phyloP scores from a whole-genome alignment of 2,888 invertebrate genomes.

The Phortica okadai region DNA sequence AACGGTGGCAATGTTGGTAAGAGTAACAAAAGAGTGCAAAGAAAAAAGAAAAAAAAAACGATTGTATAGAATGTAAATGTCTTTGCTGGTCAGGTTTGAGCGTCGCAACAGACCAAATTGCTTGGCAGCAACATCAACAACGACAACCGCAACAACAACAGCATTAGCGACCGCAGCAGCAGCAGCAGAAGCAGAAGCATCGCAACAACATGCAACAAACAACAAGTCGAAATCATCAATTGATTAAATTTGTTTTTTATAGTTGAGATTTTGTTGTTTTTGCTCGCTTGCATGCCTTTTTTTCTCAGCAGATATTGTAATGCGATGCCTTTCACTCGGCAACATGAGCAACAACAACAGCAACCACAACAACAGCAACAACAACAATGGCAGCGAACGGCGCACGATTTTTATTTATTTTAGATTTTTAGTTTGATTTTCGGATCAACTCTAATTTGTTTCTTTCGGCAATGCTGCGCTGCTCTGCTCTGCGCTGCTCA shows the following conservation, averaged over 20 bases:
- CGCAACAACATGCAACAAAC: constrained; percentile 46
- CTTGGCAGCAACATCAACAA: constrained; percentile 50
- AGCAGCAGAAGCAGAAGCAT: constrained; percentile 48
- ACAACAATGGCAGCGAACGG: constrained; percentile 42
- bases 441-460: constrained; percentile 41
- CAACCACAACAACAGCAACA: neutral
- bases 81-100: constrained; percentile 63
- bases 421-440: constrained; percentile 69
- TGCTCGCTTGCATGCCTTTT: constrained; percentile 17
- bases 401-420: constrained; percentile 71
- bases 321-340: constrained; percentile 66
- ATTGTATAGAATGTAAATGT: constrained; percentile 66
- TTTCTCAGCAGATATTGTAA: constrained; percentile 54
- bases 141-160: constrained; percentile 27
- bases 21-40: constrained; percentile 47
- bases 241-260: constrained; percentile 62
- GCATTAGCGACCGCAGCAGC: constrained; percentile 52
- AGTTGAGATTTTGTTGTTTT: constrained; percentile 51
- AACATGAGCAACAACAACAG: neutral
- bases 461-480: neutral
- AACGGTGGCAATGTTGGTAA: constrained; percentile 25
- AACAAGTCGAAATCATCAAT: constrained; percentile 59
- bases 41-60: constrained; percentile 27
- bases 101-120: constrained; percentile 66
- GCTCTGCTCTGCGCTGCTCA: neutral